These are phyloP conservation scores for Oxyruncus cristatus DNA, from an alignment of 2,113 vertebrate species.

Conservation along the genomic window DNA sequence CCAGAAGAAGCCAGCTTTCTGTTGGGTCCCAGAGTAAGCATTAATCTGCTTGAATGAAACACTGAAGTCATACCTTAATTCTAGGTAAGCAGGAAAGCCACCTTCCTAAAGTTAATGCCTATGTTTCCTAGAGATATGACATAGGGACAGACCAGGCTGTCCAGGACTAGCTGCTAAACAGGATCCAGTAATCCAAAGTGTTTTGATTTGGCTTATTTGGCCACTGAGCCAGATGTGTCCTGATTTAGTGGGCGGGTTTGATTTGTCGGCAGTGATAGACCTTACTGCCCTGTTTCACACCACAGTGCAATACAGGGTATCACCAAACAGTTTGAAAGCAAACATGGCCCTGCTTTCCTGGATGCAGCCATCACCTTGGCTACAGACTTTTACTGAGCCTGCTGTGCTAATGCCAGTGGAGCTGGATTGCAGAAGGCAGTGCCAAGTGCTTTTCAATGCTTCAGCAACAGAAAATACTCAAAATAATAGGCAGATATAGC, in stretches of 20 bases:
- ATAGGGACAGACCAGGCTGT: background rate
- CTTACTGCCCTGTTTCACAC: background rate
- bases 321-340: background rate
- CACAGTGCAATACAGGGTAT: fast-evolving
- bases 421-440: background rate
- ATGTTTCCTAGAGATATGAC: background rate
- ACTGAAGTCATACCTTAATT: background rate
- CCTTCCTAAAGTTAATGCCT: background rate
- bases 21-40: background rate
- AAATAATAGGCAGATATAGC: background rate
- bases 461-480: background rate
- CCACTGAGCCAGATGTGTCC: background rate
- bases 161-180: background rate
- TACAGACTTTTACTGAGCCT: background rate
- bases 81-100: background rate
- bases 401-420: background rate
- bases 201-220: background rate
- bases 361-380: background rate
- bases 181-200: background rate
- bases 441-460: background rate
- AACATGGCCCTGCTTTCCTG: background rate
- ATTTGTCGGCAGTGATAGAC: background rate
- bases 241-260: fast-evolving
- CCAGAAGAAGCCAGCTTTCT: background rate
- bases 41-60: background rate